phyloP scores from a whole-genome alignment of 1,140 invertebrate species.

The Campoletis sonorensis region DNA sequence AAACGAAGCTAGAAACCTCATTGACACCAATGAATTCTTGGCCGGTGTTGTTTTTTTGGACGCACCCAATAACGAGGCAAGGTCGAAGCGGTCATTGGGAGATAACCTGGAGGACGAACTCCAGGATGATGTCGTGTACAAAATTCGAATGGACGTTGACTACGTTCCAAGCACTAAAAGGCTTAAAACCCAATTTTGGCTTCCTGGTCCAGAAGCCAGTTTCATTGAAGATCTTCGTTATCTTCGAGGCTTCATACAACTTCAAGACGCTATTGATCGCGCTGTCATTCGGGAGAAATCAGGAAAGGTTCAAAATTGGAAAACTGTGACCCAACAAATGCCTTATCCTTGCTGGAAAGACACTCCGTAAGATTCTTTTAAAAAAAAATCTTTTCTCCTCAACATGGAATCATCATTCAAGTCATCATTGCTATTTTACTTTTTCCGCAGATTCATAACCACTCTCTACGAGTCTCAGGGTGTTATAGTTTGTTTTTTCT shows the following conservation, averaged over 20 bases:
- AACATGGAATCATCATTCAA: not conserved
- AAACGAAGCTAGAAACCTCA: constrained; percentile 76
- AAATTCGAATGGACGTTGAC: constrained; percentile 83
- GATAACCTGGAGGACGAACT: constrained; percentile 57
- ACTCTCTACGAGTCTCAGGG: constrained; percentile 81
- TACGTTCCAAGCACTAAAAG: constrained; percentile 80
- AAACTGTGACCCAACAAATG: constrained; percentile 81
- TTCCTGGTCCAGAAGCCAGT: constrained; percentile 80
- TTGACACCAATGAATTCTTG: constrained; percentile 78
- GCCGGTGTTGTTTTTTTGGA: constrained; percentile 77
- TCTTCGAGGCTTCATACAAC: constrained; percentile 82
- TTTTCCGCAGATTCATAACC: constrained; percentile 78
- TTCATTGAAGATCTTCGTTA: constrained; percentile 82
- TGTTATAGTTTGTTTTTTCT: constrained; percentile 80
- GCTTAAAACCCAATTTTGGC: constrained; percentile 80
- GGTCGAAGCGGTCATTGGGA: constrained; percentile 55
- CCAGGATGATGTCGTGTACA: constrained; percentile 76
- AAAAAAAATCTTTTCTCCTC: constrained; percentile 18
- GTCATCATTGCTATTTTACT: not conserved
- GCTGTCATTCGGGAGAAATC: constrained; percentile 78
- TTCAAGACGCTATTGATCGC: constrained; percentile 81
- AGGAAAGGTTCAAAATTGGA: constrained; percentile 72
- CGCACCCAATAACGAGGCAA: constrained; percentile 57
- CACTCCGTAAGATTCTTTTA: constrained; percentile 77
- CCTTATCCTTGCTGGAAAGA: constrained; percentile 82